Evolutionary conservation across 2,797 vertebrate genomes (phyloP).

Genomic region (Eurystomus glaucurus): DNA sequence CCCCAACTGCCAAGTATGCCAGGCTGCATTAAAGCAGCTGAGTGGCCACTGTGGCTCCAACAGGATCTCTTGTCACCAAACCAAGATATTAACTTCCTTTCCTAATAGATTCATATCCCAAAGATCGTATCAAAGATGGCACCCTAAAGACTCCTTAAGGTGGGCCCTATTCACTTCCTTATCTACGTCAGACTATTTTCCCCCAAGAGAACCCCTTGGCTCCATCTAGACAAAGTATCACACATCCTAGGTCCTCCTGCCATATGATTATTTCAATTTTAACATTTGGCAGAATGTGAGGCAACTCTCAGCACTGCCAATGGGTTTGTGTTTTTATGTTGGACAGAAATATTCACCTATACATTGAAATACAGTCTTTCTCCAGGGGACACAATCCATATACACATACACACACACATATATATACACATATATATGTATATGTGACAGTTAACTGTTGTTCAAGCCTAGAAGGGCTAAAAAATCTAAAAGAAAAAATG

Average conservation of each 20-base stretch:
- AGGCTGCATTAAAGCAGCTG: not conserved
- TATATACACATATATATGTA: accelerated
- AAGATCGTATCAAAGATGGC: not conserved
- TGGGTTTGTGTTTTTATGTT: not conserved
- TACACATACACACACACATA: not conserved
- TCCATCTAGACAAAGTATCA: not conserved
- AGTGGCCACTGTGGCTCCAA: not conserved
- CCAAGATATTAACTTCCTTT: not conserved
- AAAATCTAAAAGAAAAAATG: not conserved
- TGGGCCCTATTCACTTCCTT: not conserved
- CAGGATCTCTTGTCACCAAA: not conserved
- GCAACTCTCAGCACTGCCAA: not conserved
- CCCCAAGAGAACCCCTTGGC: not conserved
- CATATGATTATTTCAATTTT: not conserved
- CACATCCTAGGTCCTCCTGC: not conserved
- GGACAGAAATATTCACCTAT: not conserved
- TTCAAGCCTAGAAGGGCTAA: not conserved
- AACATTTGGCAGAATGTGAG: not conserved
- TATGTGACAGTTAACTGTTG: not conserved
- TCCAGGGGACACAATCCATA: not conserved
- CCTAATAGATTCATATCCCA: not conserved
- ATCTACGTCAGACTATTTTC: not conserved
- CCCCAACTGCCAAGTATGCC: not conserved
- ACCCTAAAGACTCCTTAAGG: not conserved
- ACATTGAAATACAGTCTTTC: not conserved